Base-by-base conservation (phyloP, 2,888 invertebrate species). In the Theretra japonica region DNA sequence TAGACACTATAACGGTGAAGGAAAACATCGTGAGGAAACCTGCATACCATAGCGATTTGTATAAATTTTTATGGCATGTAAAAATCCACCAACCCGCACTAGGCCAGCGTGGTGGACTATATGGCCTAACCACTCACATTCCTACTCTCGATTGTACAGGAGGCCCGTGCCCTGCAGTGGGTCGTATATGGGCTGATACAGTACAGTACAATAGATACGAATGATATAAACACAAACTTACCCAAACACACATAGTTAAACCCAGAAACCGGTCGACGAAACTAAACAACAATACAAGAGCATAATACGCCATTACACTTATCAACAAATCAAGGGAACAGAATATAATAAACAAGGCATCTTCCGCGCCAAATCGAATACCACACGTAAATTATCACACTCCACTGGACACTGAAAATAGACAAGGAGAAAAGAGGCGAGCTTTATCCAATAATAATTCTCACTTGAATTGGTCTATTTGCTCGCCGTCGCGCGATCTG, bases 381-480 rank as follows among this genome's bases (percentile, higher is more conserved):
- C 85, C 88, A 90, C 89, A 90, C 87, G 87, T 89, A 90, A 90
- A 90, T 90, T 91, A 90, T 89, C 81, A 87, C 86, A 80, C 84
- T 86, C 86, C 86, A 85, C 74, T 78, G 90, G 86, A 88, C 89
- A 89, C 83, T 89, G 88, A 90, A 91, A 93, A 92, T 91, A 90
- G 90, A 88, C 85, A 84, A 90, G 86, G 82, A 90, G 85, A 87
- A 90, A 89, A 87, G 87, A 90, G 88, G 84, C 87, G 88, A 85
- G 89, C 88, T 91, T 91, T 91, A 93, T 92, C 88, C 92, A 92
- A 94, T 93, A 92, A 93, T 92, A 93, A 93, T 93, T 92, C 88
- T 92, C 93, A 93, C 91, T 93, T 87, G 91, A 89, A 89, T 90
- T 91, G 92, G 88, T 92, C 90, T 93, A 93, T 93, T 94, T 94